phyloP scores from a whole-genome alignment of 1,140 invertebrate genomes.

The Dendrolimus kikuchii region DNA sequence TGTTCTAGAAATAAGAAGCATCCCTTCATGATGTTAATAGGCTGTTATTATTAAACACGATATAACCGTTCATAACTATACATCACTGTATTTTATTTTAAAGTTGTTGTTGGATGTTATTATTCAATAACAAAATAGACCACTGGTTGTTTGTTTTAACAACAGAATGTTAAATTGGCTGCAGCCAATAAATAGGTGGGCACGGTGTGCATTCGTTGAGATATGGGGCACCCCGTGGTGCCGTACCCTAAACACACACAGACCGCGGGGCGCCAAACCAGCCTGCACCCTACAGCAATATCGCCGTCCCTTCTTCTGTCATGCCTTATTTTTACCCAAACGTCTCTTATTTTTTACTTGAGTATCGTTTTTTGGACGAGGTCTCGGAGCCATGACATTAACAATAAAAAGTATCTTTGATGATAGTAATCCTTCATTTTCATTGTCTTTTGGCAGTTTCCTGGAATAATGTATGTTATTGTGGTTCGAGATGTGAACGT shows the following conservation, averaged over 20 bases:
- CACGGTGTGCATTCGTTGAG: constrained; percentile 21
- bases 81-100: neutral
- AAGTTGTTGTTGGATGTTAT: constrained; percentile 1
- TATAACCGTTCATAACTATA: too few species aligned
- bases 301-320: constrained; percentile 65
- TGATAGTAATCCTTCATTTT: constrained; percentile 69
- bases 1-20: too few species aligned
- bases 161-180: constrained; percentile 61
- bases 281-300: constrained; percentile 54
- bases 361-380: constrained; percentile 44
- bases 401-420: constrained; percentile 64
- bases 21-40: too few species aligned
- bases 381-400: constrained; percentile 48
- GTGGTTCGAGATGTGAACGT: constrained; percentile 65
- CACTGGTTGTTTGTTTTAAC: constrained; percentile 54
- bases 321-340: constrained; percentile 62
- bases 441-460: constrained; percentile 71
- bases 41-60: too few species aligned
- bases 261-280: constrained; percentile 69
- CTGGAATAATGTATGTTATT: constrained; percentile 67
- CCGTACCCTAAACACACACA: constrained; percentile 66
- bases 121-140: constrained; percentile 23
- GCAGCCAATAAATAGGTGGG: constrained; percentile 66
- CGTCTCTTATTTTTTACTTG: constrained; percentile 60
- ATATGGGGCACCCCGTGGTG: constrained; percentile 45